These are phyloP conservation scores for Latrodectus elegans DNA, from an alignment of 2,888 invertebrate genomes.

Conservation along the genomic window DNA sequence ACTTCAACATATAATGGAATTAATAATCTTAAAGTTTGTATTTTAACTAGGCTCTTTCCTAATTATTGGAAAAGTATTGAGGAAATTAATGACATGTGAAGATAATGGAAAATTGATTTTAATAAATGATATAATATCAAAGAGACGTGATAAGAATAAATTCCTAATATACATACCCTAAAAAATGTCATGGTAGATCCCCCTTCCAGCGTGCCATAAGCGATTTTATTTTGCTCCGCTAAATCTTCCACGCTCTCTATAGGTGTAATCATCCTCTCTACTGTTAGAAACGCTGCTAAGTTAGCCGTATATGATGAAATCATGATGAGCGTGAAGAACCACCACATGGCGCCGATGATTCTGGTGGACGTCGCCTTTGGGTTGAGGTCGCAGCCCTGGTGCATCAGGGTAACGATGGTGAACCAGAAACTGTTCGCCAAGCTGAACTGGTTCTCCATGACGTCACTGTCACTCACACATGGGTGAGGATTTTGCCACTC, in stretches of 20 bases:
- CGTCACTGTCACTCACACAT: slow-evolving; percentile 78
- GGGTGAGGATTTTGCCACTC: slow-evolving; percentile 77
- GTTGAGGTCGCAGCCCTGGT: slow-evolving; percentile 91
- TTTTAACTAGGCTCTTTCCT: no score
- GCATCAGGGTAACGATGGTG: slow-evolving; percentile 77
- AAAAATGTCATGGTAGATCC: slow-evolving; percentile 99
- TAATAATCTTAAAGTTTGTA: no score
- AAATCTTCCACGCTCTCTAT: slow-evolving; percentile 97
- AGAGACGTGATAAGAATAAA: no score
- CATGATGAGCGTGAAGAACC: slow-evolving; percentile 99
- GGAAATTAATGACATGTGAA: no score
- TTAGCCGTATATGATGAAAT: slow-evolving; percentile 98
- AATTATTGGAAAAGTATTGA: no score
- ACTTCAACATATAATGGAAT: no score
- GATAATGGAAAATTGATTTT: no score
- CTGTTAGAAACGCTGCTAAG: slow-evolving; percentile 97
- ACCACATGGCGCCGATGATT: slow-evolving; percentile 98
- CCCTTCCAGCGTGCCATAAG: slow-evolving; percentile 93
- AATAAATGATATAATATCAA: no score
- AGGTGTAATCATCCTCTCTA: slow-evolving; percentile 95
- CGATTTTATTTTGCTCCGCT: slow-evolving; percentile 92
- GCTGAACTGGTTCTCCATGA: slow-evolving; percentile 96
- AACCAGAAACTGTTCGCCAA: slow-evolving; percentile 86
- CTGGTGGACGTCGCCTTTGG: slow-evolving; percentile 86
- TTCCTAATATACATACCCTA: slow-evolving; percentile 79